Conservation (phyloP, 1,140 invertebrate genomes). For the Idris sp. region DNA sequence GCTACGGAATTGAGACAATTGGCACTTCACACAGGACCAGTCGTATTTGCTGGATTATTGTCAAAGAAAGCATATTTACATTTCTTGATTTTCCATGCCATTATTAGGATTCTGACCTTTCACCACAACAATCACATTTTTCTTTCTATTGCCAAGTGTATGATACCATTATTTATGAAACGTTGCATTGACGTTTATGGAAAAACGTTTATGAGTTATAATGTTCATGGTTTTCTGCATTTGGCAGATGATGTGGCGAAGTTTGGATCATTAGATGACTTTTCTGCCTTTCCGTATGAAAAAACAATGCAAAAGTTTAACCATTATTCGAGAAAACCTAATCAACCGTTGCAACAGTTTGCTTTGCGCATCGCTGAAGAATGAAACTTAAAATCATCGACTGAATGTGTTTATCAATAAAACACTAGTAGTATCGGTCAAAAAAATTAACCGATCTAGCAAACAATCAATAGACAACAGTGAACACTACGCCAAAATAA, state of each 20-base stretch:
- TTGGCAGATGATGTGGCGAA: conserved; percentile 16
- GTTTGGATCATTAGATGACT: conserved; percentile 26
- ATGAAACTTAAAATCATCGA: neutral
- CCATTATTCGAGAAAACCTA: conserved; percentile 4
- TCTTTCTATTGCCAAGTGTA: neutral
- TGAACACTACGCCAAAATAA: conserved; percentile 23
- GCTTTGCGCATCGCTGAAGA: conserved; percentile 5
- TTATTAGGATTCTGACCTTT: conserved; percentile 1
- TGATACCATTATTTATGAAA: conserved; percentile 10
- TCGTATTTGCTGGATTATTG: neutral
- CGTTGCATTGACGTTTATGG: conserved; percentile 15
- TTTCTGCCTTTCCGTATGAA: conserved; percentile 18
- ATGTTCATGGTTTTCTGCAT: conserved; percentile 17
- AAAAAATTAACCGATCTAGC: neutral
- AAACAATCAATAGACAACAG: conserved; percentile 4
- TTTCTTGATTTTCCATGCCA: neutral
- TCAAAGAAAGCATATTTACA: neutral
- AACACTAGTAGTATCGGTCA: neutral
- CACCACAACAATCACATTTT: neutral
- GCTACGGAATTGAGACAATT: conserved; percentile 3
- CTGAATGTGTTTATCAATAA: neutral
- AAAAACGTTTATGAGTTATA: conserved; percentile 16
- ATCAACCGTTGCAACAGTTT: conserved; percentile 16
- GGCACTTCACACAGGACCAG: neutral
- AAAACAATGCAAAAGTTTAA: conserved; percentile 21